Evolutionary conservation across 2,113 vertebrate genomes (phyloP).

Genomic region (Andinoacara biseriatus): DNA sequence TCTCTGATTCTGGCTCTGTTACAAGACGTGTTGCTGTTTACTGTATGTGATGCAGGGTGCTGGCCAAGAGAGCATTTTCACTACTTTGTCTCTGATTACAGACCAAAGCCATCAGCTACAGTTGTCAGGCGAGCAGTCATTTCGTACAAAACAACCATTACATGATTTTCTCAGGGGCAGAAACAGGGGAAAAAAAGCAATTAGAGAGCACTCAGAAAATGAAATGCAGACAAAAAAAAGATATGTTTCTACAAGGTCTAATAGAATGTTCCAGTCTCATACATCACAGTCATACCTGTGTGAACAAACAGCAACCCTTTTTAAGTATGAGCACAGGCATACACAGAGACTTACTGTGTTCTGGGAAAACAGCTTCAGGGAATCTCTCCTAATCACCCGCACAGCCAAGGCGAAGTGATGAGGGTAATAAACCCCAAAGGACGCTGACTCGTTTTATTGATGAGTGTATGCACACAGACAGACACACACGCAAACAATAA

Average conservation of each 20-base stretch:
- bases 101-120: neutral
- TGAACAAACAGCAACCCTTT: slow-evolving; percentile 10
- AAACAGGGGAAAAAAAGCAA: neutral
- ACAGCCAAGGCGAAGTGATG: slow-evolving; percentile 27
- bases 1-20: neutral
- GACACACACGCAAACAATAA: slow-evolving; percentile 4
- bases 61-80: neutral
- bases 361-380: slow-evolving; percentile 38
- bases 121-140: slow-evolving; percentile 2
- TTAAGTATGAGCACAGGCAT: neutral
- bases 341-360: slow-evolving; percentile 11
- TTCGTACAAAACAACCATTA: slow-evolving; percentile 17
- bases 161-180: neutral
- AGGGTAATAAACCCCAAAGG: slow-evolving; percentile 36
- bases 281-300: neutral
- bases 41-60: neutral
- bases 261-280: slow-evolving; percentile 1
- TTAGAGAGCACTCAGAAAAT: neutral
- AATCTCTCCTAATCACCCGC: slow-evolving; percentile 46
- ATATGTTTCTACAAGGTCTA: slow-evolving; percentile 4
- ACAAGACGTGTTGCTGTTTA: neutral
- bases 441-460: slow-evolving; percentile 50
- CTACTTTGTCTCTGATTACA: slow-evolving; percentile 1
- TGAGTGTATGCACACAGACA: neutral
- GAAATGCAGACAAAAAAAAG: neutral